A percentile compares a stretch with the other conserved stretches of the same genome.
phyloP scores from a whole-genome alignment of 2,797 vertebrate genomes.

The Nyctibius grandis region DNA sequence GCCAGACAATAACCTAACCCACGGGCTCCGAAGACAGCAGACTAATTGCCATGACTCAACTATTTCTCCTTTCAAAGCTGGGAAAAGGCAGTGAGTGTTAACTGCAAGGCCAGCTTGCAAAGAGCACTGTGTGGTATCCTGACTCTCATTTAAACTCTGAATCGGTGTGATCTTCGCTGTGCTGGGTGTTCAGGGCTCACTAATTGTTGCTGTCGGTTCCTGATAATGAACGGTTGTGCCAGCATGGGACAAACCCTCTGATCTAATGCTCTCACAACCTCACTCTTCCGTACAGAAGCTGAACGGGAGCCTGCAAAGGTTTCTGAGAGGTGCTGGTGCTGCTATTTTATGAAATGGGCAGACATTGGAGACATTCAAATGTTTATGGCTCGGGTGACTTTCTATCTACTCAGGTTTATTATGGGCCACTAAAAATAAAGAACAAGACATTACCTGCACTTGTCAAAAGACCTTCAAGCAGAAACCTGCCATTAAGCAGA shows the following conservation, averaged over 20 bases:
- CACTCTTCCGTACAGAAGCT: neutral
- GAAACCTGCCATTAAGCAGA: neutral
- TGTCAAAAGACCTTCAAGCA: neutral
- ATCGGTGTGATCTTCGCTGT: neutral
- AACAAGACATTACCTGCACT: neutral
- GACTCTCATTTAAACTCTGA: neutral
- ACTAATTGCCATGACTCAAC: neutral
- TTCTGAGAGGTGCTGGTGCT: neutral
- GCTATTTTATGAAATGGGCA: neutral
- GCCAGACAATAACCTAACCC: neutral
- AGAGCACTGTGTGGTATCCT: neutral
- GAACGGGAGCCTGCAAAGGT: neutral
- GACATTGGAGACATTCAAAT: neutral
- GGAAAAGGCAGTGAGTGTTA: neutral
- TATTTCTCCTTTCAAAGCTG: neutral
- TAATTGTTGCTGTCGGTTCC: neutral
- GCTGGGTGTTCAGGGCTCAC: neutral
- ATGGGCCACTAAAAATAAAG: neutral
- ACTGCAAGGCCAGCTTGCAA: neutral
- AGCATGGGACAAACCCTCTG: neutral
- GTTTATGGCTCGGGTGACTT: neutral
- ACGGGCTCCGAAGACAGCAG: neutral
- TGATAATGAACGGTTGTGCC: neutral
- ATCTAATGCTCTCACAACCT: neutral
- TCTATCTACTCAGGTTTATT: neutral